These are phyloP conservation scores for Chironomus tepperi DNA, from an alignment of 1,140 invertebrate genomes.

Conservation along the genomic window DNA sequence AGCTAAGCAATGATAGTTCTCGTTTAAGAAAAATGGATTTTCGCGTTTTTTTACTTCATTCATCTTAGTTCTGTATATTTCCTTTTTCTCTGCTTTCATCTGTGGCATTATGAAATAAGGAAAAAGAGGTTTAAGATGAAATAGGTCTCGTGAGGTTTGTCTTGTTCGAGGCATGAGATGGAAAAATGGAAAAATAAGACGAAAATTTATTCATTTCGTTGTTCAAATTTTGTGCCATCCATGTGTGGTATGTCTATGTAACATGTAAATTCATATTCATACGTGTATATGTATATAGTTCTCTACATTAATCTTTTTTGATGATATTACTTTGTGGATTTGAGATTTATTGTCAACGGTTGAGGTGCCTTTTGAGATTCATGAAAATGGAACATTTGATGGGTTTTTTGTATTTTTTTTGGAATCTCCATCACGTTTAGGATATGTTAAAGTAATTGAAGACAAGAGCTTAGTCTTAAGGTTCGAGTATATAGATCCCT, in stretches of 20 bases:
- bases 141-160: neutral
- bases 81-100: neutral
- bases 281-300: neutral
- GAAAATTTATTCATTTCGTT: constrained; percentile 11
- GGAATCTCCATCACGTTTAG: too few relatives aligned
- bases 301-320: too few relatives aligned
- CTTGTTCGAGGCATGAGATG: neutral
- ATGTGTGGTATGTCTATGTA: neutral
- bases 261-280: neutral
- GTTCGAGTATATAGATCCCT: too few relatives aligned
- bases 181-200: too few relatives aligned
- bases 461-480: too few relatives aligned
- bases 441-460: too few relatives aligned
- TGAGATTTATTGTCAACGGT: too few relatives aligned
- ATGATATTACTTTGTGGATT: too few relatives aligned
- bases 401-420: too few relatives aligned
- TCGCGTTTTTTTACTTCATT: constrained; percentile 5
- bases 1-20: constrained; percentile 6
- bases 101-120: neutral
- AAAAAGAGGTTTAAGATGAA: constrained; percentile 1
- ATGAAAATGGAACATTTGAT: too few relatives aligned
- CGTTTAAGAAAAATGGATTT: constrained; percentile 14
- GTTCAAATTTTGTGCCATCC: too few relatives aligned
- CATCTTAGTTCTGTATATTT: neutral
- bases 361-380: too few relatives aligned